phyloP scores from a whole-genome alignment of 2,888 invertebrate species.

The Lycaena phlaeas region DNA sequence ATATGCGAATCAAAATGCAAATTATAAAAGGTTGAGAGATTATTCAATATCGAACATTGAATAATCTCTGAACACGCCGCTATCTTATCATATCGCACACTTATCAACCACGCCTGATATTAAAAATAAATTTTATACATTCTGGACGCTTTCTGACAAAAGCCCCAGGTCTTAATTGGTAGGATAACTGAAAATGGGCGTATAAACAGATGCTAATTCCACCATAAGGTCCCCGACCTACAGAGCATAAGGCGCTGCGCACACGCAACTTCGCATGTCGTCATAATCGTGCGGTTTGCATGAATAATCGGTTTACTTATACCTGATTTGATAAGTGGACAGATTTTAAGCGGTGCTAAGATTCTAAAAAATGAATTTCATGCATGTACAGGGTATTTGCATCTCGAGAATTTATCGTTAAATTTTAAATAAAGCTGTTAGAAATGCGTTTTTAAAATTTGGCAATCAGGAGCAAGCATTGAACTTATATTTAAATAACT shows the following conservation, averaged over 20 bases:
- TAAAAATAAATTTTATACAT: slow-evolving; percentile 2
- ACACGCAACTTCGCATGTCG: slow-evolving; percentile 43
- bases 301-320: slow-evolving; percentile 35
- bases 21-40: slow-evolving; percentile 11
- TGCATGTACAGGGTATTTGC: too few relatives aligned
- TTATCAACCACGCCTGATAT: background rate
- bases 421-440: too few relatives aligned
- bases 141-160: background rate
- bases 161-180: background rate
- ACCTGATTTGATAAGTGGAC: slow-evolving; percentile 31
- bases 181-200: slow-evolving; percentile 11
- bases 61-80: slow-evolving; percentile 13
- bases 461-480: too few relatives aligned
- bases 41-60: slow-evolving; percentile 9
- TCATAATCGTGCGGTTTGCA: slow-evolving; percentile 31
- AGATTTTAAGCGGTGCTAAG: slow-evolving; percentile 20
- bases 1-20: too few relatives aligned
- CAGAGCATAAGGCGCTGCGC: slow-evolving; percentile 27
- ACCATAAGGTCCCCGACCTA: slow-evolving; percentile 40
- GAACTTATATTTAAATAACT: too few relatives aligned
- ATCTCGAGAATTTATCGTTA: background rate
- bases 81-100: slow-evolving; percentile 15
- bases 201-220: slow-evolving; percentile 21
- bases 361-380: too few relatives aligned
- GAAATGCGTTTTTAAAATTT: too few relatives aligned